Base-by-base conservation (phyloP, 2,888 invertebrate genomes). In the Pasiphila rectangulata region DNA sequence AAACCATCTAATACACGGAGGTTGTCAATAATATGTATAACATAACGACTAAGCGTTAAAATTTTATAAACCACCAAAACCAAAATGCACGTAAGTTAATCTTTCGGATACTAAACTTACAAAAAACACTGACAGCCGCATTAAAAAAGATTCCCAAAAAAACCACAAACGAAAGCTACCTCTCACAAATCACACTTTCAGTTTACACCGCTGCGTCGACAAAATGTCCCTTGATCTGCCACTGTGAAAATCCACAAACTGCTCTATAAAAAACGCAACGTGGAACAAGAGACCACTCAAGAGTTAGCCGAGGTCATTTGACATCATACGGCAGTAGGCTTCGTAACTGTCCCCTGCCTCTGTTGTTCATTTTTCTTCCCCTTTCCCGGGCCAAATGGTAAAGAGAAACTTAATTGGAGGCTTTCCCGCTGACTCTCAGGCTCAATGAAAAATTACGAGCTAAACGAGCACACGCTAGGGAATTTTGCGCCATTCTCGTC, bases 331-430 rank as follows among this genome's bases (percentile, higher is more conserved):
- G 66, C 60, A 61, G 63, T 65, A 63, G 64, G 65, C 64, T 61
- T 56, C 63, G 64, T 61, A 46, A 67, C 76, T 80, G 82, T 83
- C 84, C 82, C 75, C 69, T 69, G 72, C 68, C 72, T 71, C 64
- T 72, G 79, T 78, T 84, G 84, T 81, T 79, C 81, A 85, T 86
- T 85, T 87, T 81, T 85, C 85, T 84, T 80, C 72, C 76, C 78
- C 71, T 80, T 80, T 74, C 74, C 69, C 75, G 69, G 71, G 67
- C 72, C 77, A 81, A 82, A 80, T 80, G 79, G 81, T 80, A 87
- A 87, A 86, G 86, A 85, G 88, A 86, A 86, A 86, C 86, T 87
- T 87, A 88, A 88, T 88, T 88, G 88, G 83, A 80, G 86, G 86
- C 83, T 80, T 84, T 82, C 71, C 75, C 72, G 73, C 75, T 81